phyloP scores from a whole-genome alignment of 53 echinoderm and acorn worm genomes.

The Apostichopus leukothele region DNA sequence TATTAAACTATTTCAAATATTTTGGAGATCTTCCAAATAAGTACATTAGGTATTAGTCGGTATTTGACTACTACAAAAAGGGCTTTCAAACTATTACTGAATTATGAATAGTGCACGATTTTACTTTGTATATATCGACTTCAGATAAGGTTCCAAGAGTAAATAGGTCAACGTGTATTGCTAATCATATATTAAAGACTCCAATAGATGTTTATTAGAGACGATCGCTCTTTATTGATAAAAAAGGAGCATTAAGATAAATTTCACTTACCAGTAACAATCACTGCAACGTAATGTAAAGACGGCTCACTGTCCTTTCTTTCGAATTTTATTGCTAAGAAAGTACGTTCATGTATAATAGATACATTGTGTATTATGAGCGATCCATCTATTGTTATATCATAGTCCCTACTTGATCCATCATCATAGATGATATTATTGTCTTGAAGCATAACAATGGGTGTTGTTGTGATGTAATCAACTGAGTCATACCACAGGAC shows the following conservation, averaged over 20 bases:
- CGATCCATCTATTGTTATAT: neutral
- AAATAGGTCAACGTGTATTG: neutral
- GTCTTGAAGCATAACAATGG: neutral
- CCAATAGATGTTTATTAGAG: neutral
- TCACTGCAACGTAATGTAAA: neutral
- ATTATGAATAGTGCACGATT: too few species aligned
- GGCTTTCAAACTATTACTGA: too few species aligned
- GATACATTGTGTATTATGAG: neutral
- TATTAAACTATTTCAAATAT: neutral
- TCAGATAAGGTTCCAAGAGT: neutral
- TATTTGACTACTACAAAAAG: too few species aligned
- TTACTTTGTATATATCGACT: neutral
- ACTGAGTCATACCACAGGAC: neutral
- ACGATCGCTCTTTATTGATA: too few species aligned
- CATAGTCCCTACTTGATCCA: neutral
- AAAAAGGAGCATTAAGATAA: neutral
- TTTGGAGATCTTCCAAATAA: too few species aligned
- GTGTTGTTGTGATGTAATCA: neutral
- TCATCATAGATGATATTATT: neutral
- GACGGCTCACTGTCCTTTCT: neutral
- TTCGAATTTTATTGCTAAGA: neutral
- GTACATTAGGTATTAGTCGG: too few species aligned
- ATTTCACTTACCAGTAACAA: neutral
- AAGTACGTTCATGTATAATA: neutral
- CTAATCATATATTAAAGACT: neutral